Conservation (phyloP, 2,113 vertebrate species). For the Notothenia coriiceps region DNA sequence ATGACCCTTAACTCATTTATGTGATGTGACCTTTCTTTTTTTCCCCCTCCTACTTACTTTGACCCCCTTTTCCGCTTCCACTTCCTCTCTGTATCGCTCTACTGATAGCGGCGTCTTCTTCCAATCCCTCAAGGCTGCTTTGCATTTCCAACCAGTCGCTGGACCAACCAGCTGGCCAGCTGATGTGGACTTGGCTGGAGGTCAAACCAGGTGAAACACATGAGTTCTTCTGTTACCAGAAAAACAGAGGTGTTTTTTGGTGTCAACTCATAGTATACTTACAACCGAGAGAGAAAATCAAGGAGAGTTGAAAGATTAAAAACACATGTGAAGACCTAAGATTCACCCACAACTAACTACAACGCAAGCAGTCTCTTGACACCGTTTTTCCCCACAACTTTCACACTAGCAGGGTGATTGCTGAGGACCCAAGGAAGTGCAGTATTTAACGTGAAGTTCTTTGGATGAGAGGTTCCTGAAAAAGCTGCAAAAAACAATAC, state of each 20-base stretch:
- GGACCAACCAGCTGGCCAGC: slow-evolving; percentile 27
- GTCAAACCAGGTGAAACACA: slow-evolving; percentile 44
- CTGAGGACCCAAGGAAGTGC: too few species aligned
- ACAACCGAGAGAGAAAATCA: slow-evolving; percentile 4
- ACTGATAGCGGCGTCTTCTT: neutral
- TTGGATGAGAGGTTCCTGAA: neutral
- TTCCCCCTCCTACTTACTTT: neutral
- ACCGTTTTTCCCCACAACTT: too few species aligned
- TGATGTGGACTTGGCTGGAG: slow-evolving; percentile 21
- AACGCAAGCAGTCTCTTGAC: too few species aligned
- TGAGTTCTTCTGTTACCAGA: slow-evolving; percentile 49
- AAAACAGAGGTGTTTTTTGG: slow-evolving; percentile 28
- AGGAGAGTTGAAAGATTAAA: slow-evolving; percentile 18
- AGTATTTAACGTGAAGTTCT: neutral
- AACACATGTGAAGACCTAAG: slow-evolving; percentile 11
- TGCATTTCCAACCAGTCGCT: slow-evolving; percentile 14
- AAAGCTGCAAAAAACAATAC: neutral
- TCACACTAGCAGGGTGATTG: too few species aligned
- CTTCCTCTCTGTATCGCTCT: neutral
- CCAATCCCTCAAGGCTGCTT: slow-evolving; percentile 16
- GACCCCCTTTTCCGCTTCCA: slow-evolving; percentile 9
- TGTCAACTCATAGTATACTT: slow-evolving; percentile 37
- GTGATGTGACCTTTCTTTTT: neutral
- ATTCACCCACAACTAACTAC: neutral
- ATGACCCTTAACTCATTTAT: neutral